Percentiles rank a stretch among this genome's conserved stretches.
phyloP scores from a whole-genome alignment of 2,797 vertebrate species.

The Botia kubotai region DNA sequence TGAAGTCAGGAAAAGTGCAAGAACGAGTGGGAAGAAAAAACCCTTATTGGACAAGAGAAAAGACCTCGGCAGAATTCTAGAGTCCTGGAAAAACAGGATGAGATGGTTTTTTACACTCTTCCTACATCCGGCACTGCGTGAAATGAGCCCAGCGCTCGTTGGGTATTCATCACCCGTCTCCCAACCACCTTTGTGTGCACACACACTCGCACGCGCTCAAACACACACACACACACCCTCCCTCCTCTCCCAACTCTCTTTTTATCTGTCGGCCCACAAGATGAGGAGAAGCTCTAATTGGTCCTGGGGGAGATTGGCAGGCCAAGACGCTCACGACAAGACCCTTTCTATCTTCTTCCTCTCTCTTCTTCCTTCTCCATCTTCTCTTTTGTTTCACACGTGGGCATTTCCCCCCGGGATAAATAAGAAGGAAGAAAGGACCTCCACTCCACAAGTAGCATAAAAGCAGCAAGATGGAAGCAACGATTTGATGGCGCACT shows the following conservation, averaged over 20 bases:
- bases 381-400: conserved; percentile 84
- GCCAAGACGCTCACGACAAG: conserved; percentile 84
- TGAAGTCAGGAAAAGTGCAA: conserved; percentile 51
- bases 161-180: conserved; percentile 81
- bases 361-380: conserved; percentile 54
- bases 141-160: conserved; percentile 77
- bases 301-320: conserved; percentile 91
- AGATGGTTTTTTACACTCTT: conserved; percentile 85
- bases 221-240: conserved; percentile 42
- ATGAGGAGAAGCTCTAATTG: conserved; percentile 93
- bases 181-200: conserved; percentile 63
- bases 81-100: conserved; percentile 84
- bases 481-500: conserved; percentile 50
- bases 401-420: conserved; percentile 87
- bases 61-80: conserved; percentile 68
- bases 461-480: conserved; percentile 54
- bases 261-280: conserved; percentile 93
- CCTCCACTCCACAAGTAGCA: conserved; percentile 79
- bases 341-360: conserved; percentile 73
- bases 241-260: conserved; percentile 78
- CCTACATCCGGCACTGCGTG: conserved; percentile 83
- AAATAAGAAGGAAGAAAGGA: conserved; percentile 82
- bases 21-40: conserved; percentile 47
- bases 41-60: conserved; percentile 69
- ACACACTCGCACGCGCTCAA: conserved; percentile 27